Conservation (phyloP, 30 jellyfish, hydroid and myxozoan species). For the Aurelia sp. region DNA sequence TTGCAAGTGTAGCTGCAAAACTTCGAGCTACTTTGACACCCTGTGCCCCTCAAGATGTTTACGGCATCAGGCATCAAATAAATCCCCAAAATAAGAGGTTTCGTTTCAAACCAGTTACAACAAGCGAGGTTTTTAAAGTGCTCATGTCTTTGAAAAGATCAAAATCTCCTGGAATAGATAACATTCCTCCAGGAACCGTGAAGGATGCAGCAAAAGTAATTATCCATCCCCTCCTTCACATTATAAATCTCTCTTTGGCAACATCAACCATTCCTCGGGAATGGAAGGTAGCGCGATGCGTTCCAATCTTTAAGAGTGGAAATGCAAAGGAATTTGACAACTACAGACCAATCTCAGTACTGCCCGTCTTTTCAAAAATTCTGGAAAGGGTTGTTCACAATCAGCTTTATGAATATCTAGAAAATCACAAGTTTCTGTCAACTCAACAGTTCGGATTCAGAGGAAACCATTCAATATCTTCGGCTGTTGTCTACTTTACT, state of each 20-base stretch:
- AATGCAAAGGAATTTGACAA: slow-evolving; percentile 54
- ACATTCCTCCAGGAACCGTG: not conserved
- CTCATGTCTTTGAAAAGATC: slow-evolving; percentile 56
- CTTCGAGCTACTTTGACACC: slow-evolving; percentile 74
- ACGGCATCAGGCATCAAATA: slow-evolving; percentile 30
- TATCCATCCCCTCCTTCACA: slow-evolving; percentile 64
- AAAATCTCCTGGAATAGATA: not conserved
- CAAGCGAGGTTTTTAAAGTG: slow-evolving; percentile 52
- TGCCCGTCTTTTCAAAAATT: slow-evolving; percentile 51
- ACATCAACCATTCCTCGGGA: slow-evolving; percentile 62
- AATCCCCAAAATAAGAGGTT: slow-evolving; percentile 53
- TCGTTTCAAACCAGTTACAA: slow-evolving; percentile 52
- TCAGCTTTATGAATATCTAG: slow-evolving; percentile 61
- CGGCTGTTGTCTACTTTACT: slow-evolving; percentile 61
- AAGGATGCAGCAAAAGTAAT: slow-evolving; percentile 63
- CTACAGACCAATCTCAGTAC: slow-evolving; percentile 77
- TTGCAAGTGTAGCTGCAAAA: slow-evolving; percentile 65
- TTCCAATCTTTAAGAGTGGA: slow-evolving; percentile 73
- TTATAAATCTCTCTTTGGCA: slow-evolving; percentile 58
- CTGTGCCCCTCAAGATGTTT: slow-evolving; percentile 31
- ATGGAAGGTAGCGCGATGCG: slow-evolving; percentile 69
- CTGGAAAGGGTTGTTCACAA: slow-evolving; percentile 62
- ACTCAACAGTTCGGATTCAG: slow-evolving; percentile 73
- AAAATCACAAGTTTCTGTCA: slow-evolving; percentile 50
- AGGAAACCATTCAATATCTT: slow-evolving; percentile 46